Evolutionary conservation across 2,888 invertebrate species (phyloP), one percentile per base, ranked within the genome.

Genomic region (Agriopis leucophaearia): DNA sequence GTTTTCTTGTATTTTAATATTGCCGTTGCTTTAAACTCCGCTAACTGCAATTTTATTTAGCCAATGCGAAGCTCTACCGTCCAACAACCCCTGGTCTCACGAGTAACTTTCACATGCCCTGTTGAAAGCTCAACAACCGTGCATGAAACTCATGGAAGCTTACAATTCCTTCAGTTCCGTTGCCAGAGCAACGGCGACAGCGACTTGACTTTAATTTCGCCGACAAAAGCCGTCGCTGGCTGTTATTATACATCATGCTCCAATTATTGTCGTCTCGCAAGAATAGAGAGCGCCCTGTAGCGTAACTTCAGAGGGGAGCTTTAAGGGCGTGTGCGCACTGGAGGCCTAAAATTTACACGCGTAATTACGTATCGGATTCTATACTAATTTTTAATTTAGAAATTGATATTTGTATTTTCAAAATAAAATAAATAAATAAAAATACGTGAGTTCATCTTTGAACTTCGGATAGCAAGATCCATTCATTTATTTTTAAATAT

Each of bases 221-320:
- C 80, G 75, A 84, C 84, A 86, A 86, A 86, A 81, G 79, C 80
- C 75, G 76, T 70, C 74, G 76, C 71, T 74, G 77, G 78, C 78
- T 80, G 78, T 81, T 83, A 82, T 87, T 86, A 84, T 84, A 84
- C 84, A 85, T 86, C 86, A 86, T 81, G 86, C 83, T 83, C 84
- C 85, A 87, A 86, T 87, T 86, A 87, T 86, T 80, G 78, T 78
- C 80, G 80, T 83, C 80, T 80, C 78, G 75, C 78, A 78, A 83
- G 80, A 83, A 85, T 82, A 77, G 75, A 72, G 76, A 75, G 75
- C 74, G 71, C 72, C 70, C 76, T 76, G 79, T 79, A 77, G 68
- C 75, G 66, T 64, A 63, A 73, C 69, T 66, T 66, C 66, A 58
- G 40, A 63, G 67, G 67, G 64, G 66, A 57, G 40, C 45, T 16